phyloP scores from a whole-genome alignment of 2,888 invertebrate species.

The Leptopilina syphax region DNA sequence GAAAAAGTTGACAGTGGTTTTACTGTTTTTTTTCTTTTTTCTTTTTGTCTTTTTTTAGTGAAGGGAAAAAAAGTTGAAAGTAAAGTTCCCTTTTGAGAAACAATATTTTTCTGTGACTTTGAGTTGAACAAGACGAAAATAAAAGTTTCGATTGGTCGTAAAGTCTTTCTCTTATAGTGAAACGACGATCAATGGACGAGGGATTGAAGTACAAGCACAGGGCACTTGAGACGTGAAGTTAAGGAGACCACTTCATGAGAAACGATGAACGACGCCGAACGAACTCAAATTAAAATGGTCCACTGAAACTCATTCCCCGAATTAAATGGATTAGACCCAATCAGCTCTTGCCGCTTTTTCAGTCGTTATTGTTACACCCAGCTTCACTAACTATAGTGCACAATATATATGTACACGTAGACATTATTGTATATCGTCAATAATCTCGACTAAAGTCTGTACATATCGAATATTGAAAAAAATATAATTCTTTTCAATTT shows the following conservation, averaged over 20 bases:
- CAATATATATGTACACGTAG: too few species aligned
- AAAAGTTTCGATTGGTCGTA: constrained; percentile 40
- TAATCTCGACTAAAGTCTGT: too few species aligned
- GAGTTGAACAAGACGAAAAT: constrained; percentile 18
- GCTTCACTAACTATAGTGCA: constrained; percentile 44
- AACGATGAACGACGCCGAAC: constrained; percentile 48
- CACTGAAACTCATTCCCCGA: constrained; percentile 73
- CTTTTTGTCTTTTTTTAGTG: not conserved
- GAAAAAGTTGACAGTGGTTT: not conserved
- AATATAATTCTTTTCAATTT: too few species aligned
- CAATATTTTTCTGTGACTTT: constrained; percentile 9
- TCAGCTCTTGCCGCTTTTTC: constrained; percentile 62
- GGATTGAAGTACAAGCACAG: constrained; percentile 45
- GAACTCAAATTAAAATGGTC: constrained; percentile 71
- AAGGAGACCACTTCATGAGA: constrained; percentile 58
- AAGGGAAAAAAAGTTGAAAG: not conserved
- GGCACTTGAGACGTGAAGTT: constrained; percentile 48
- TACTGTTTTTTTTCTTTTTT: not conserved
- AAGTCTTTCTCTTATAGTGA: constrained; percentile 5
- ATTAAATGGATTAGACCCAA: constrained; percentile 74
- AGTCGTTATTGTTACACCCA: constrained; percentile 47
- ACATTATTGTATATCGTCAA: too few species aligned
- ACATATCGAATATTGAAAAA: too few species aligned
- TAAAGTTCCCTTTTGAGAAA: constrained; percentile 6
- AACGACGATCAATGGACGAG: constrained; percentile 22